Percentiles rank a stretch among this genome's conserved stretches.
These are phyloP conservation scores for Aporophyla nigra DNA, from an alignment of 2,888 invertebrate species.

Conservation along the genomic window DNA sequence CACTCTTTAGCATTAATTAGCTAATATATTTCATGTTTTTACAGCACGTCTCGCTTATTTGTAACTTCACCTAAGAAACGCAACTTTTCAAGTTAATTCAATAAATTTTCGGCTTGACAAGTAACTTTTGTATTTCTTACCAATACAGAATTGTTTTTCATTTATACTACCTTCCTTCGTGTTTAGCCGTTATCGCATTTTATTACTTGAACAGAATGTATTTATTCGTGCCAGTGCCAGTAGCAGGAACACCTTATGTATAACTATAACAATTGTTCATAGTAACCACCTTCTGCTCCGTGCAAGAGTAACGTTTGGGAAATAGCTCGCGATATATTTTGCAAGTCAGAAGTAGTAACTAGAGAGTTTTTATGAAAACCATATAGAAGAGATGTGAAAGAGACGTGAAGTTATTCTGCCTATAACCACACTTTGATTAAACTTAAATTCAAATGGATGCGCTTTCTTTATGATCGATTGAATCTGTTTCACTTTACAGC, in stretches of 20 bases:
- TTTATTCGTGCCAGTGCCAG: not conserved
- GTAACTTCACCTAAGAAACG: not conserved
- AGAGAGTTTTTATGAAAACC: not conserved
- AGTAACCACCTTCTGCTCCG: too few species aligned
- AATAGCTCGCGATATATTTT: not conserved
- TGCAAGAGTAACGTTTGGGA: not conserved
- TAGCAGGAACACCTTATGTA: too few species aligned
- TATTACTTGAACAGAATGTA: not conserved
- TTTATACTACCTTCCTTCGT: not conserved
- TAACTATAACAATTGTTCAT: too few species aligned
- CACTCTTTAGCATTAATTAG: not conserved
- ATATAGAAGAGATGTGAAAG: not conserved
- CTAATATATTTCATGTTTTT: not conserved
- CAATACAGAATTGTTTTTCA: not conserved
- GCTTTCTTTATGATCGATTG: constrained; percentile 25
- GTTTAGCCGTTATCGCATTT: not conserved
- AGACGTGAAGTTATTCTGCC: not conserved
- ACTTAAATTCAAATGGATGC: constrained; percentile 14
- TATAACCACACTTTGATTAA: not conserved
- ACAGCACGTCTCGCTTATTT: not conserved
- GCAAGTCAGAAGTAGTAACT: not conserved
- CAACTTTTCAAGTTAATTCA: not conserved
- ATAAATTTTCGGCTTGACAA: too few species aligned
- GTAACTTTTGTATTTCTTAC: not conserved
- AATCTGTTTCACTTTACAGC: constrained; percentile 34